These are phyloP conservation scores for Schizopygopsis malacanthus DNA, from an alignment of 2,797 vertebrate species.

Conservation along the genomic window DNA sequence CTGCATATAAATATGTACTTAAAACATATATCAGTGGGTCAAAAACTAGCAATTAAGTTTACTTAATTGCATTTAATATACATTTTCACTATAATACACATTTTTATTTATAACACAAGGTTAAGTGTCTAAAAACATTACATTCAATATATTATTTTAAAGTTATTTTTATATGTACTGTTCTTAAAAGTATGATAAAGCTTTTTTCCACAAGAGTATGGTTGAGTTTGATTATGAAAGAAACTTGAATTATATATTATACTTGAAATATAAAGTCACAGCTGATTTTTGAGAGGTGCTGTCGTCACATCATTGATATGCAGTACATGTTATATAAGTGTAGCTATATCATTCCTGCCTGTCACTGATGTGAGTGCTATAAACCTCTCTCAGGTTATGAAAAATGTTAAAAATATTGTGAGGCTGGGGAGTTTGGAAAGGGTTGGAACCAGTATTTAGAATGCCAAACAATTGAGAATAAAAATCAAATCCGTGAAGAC, in stretches of 20 bases:
- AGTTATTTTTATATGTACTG: not conserved
- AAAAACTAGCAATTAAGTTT: not conserved
- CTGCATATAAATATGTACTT: not conserved
- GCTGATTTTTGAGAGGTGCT: not conserved
- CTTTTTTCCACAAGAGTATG: not conserved
- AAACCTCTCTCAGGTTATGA: too few relatives aligned
- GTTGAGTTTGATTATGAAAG: not conserved
- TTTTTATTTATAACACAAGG: not conserved
- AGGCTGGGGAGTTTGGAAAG: not conserved
- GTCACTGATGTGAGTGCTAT: not conserved
- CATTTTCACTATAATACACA: not conserved
- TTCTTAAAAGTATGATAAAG: conserved; percentile 3
- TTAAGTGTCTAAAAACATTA: not conserved
- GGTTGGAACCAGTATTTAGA: too few relatives aligned
- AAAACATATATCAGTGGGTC: not conserved
- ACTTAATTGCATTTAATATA: not conserved
- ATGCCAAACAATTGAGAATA: not conserved
- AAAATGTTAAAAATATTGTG: not conserved
- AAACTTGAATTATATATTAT: not conserved
- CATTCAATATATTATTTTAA: not conserved
- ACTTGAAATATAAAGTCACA: not conserved
- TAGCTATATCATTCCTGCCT: not conserved
- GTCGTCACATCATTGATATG: not conserved
- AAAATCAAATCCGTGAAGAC: not conserved
- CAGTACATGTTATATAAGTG: not conserved